Evolutionary conservation across 2,888 invertebrate genomes (phyloP).

Genomic region (Schizaphis graminum): DNA sequence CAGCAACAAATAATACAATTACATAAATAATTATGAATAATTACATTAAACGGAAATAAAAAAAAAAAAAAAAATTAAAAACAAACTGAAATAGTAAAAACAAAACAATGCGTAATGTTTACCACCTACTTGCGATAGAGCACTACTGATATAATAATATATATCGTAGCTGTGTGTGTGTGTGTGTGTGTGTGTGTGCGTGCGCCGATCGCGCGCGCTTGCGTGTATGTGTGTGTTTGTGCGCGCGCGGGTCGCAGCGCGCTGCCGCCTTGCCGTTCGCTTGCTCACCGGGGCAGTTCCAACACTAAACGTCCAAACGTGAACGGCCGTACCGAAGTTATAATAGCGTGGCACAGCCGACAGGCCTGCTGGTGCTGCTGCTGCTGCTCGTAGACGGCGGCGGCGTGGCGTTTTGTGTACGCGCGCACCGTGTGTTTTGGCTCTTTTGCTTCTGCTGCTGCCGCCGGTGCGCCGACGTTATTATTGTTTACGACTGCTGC

Average conservation of each 20-base stretch:
- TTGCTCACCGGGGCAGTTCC: slow-evolving; percentile 42
- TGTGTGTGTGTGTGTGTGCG: neutral
- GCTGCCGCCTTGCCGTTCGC: slow-evolving; percentile 25
- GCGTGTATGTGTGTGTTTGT: neutral
- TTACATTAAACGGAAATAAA: neutral
- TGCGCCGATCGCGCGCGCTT: neutral
- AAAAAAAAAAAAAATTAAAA: slow-evolving; percentile 5
- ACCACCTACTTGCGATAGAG: slow-evolving; percentile 46
- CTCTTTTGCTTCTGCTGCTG: neutral
- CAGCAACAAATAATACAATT: neutral
- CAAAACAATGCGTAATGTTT: slow-evolving; percentile 51
- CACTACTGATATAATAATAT: slow-evolving; percentile 16
- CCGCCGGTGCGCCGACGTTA: neutral
- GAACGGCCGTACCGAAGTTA: slow-evolving; percentile 4
- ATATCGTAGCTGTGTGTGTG: neutral
- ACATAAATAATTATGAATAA: neutral
- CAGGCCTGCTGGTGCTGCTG: neutral
- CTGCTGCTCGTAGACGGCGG: neutral
- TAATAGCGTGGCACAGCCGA: slow-evolving; percentile 19
- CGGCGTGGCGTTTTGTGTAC: slow-evolving; percentile 25
- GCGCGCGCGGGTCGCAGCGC: slow-evolving; percentile 24
- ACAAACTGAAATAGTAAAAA: slow-evolving; percentile 32
- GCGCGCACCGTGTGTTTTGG: slow-evolving; percentile 32
- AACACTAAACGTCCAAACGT: slow-evolving; percentile 16
- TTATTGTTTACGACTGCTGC: neutral